Base-by-base conservation (phyloP, 2,888 invertebrate species). In the Tinea semifulvella region DNA sequence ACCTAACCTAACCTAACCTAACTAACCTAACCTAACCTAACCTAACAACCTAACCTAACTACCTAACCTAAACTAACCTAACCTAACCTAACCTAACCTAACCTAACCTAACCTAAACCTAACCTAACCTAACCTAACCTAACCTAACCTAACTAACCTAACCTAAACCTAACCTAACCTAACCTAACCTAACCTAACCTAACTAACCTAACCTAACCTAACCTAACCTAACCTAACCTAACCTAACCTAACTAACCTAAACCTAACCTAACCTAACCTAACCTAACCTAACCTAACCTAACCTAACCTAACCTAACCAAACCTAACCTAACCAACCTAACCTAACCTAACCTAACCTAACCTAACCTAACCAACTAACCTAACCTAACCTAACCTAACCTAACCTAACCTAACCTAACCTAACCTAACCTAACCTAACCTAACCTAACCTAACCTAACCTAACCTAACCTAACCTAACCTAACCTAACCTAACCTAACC, bases 81-180 rank as follows among this genome's bases (percentile, higher is more conserved):
- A 43, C 38, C 46, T 46, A 46, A 48, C 47, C 43, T 27, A 48
- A 48, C 47, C 47, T 27, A 48, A 46, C 47, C 43, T 38, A 48
- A 48, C 47, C 45, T 18, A 48, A 48, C 48, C 46, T 28, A 49
- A 49, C 45, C 18, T 11, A 40, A n/a, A 38, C 44, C 47, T 40
- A 40, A 40, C 44, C 42, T 40, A 47, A 44, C 47, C 44, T 40
- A 47, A 44, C 47, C 44, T 40, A 47, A 44, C 47, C 44, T 31
- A 47, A 47, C 47, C 47, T 44, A 47, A 47, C 47, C 47, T 44
- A 47, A 44, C 44, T 44, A 22, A 6, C 22, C 11, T 28, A n/a
- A n/a, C n/a, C n/a, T n/a, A n/a, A n/a, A n/a, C n/a, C n/a, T 31
- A 43, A 31, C 43, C 48, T 43, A 43, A 43, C 43, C 28, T 27